Percentiles rank a stretch among this genome's conserved stretches.
These are phyloP conservation scores for Centropristis striata DNA, from an alignment of 2,113 vertebrate genomes.

Conservation along the genomic window DNA sequence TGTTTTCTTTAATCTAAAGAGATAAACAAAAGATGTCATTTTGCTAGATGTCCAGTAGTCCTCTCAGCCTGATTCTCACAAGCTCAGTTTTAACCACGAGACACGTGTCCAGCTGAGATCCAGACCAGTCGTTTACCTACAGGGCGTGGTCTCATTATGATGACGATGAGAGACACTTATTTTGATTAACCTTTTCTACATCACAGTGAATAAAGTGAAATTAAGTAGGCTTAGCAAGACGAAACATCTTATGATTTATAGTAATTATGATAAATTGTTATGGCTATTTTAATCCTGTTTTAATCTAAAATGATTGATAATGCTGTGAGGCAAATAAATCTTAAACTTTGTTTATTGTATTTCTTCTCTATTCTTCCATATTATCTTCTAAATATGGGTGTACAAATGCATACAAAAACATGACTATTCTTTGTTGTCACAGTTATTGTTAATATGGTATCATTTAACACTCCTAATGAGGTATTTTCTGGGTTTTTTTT, in stretches of 20 bases:
- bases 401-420: too few relatives aligned
- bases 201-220: background rate
- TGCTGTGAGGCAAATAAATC: too few relatives aligned
- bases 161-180: background rate
- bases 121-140: background rate
- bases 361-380: too few relatives aligned
- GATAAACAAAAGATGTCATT: background rate
- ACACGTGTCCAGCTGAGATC: background rate
- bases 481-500: too few relatives aligned
- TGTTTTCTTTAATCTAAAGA: background rate
- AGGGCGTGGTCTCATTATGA: background rate
- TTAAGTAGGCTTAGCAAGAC: background rate
- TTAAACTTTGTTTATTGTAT: too few relatives aligned
- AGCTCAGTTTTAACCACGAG: background rate
- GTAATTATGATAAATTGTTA: background rate
- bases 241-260: background rate
- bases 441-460: too few relatives aligned
- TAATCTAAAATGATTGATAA: background rate
- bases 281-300: background rate
- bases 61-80: background rate
- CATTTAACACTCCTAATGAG: too few relatives aligned
- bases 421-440: too few relatives aligned
- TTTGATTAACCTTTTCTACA: background rate
- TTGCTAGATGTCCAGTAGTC: background rate
- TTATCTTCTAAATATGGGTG: too few relatives aligned